A percentile compares a stretch with the other conserved stretches of the same genome.
These are phyloP conservation scores for Acholoe squamosa DNA, from an alignment of 2,888 invertebrate species.

Conservation along the genomic window DNA sequence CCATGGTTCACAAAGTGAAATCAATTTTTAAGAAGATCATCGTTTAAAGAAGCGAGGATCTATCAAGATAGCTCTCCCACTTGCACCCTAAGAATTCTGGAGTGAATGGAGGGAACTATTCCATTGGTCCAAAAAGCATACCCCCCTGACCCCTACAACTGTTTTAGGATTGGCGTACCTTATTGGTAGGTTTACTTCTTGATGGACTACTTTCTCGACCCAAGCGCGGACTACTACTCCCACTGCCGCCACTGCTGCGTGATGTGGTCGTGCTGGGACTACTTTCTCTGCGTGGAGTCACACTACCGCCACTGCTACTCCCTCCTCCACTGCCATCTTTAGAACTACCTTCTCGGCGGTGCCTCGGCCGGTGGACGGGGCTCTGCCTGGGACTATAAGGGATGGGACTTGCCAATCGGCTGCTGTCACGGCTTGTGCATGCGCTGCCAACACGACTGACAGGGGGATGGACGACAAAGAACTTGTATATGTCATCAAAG, in stretches of 20 bases:
- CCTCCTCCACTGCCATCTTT: neutral
- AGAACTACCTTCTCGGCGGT: neutral
- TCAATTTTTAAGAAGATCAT: too few species aligned
- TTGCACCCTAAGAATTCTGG: too few species aligned
- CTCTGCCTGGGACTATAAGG: conserved; percentile 68
- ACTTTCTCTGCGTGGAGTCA: neutral
- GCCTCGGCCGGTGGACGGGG: conserved; percentile 53
- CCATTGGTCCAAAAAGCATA: too few species aligned
- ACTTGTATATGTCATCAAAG: conserved; percentile 82
- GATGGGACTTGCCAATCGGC: conserved; percentile 68
- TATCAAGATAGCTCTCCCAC: too few species aligned
- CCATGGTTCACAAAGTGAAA: too few species aligned
- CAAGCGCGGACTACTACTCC: neutral
- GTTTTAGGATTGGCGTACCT: neutral
- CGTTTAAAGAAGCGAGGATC: too few species aligned
- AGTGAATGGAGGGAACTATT: too few species aligned
- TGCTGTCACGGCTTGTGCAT: conserved; percentile 61
- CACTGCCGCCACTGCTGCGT: conserved; percentile 27
- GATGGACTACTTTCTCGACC: conserved; percentile 43
- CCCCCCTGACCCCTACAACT: too few species aligned
- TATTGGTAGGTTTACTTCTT: conserved; percentile 10
- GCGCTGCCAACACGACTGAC: conserved; percentile 55
- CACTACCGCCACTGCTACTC: conserved; percentile 16
- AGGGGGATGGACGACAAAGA: conserved; percentile 76
- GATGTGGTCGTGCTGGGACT: conserved; percentile 46